phyloP scores from a whole-genome alignment of 1,140 invertebrate genomes.

The Bombus waltoni region DNA sequence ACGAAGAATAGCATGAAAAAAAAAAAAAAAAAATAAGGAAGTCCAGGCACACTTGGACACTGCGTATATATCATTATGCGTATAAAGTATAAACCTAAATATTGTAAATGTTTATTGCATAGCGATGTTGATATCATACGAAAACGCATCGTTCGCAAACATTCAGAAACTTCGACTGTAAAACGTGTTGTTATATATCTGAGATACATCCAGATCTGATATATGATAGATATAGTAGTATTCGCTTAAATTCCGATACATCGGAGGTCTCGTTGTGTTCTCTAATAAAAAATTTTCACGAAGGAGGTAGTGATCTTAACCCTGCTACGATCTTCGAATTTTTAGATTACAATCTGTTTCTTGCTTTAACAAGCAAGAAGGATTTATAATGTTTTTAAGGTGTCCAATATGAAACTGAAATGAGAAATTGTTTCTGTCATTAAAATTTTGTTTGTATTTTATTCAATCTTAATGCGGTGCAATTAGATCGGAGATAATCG shows the following conservation, averaged over 20 bases:
- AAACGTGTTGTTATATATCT: conserved; percentile 1
- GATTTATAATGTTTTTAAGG: too few species aligned
- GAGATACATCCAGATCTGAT: neutral
- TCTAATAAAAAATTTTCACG: neutral
- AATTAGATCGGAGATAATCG: too few species aligned
- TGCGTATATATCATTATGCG: conserved; percentile 49
- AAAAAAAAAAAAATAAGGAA: neutral
- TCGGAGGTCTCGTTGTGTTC: neutral
- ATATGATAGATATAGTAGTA: neutral
- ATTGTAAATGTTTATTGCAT: conserved; percentile 59
- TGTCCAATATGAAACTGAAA: too few species aligned
- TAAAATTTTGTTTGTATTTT: too few species aligned
- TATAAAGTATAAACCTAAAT: conserved; percentile 61
- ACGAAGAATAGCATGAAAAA: neutral
- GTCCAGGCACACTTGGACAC: conserved; percentile 42
- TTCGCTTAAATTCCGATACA: neutral
- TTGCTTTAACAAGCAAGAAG: too few species aligned
- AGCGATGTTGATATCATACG: conserved; percentile 60
- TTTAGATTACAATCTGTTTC: neutral
- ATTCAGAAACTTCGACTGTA: conserved; percentile 65
- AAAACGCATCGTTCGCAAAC: conserved; percentile 69
- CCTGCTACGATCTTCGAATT: neutral
- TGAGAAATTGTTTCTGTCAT: too few species aligned
- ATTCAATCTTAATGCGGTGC: too few species aligned
- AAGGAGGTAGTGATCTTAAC: neutral